Percentiles rank a stretch among this genome's conserved stretches.
Conservation (phyloP, 2,113 vertebrate species). For the Pogona vitticeps region DNA sequence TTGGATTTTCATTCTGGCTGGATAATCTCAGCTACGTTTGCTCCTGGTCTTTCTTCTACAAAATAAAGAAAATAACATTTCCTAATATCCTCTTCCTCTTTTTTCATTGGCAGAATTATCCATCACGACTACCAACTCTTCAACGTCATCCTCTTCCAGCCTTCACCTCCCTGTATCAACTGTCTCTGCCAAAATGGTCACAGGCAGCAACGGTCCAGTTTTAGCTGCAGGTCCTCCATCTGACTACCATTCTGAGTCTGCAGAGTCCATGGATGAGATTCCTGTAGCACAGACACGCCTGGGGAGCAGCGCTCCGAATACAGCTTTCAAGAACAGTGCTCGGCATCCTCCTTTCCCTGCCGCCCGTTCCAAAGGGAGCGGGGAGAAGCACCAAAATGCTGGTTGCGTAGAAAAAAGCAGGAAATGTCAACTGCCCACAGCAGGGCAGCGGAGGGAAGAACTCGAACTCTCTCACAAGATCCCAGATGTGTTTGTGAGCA, state of each 20-base stretch:
- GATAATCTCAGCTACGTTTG: background rate
- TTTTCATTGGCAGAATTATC: slow-evolving; percentile 38
- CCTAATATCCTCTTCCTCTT: slow-evolving; percentile 34
- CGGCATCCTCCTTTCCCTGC: slow-evolving; percentile 39
- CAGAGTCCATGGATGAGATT: slow-evolving; percentile 90
- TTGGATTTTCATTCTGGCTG: background rate
- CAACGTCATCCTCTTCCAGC: slow-evolving; percentile 56
- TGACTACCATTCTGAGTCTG: slow-evolving; percentile 86
- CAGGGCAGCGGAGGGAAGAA: background rate
- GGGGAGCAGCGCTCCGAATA: slow-evolving; percentile 76
- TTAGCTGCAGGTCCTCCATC: slow-evolving; percentile 77
- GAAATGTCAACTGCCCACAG: slow-evolving; percentile 41
- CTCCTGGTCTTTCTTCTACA: background rate
- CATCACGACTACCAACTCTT: background rate
- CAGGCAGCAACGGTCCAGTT: slow-evolving; percentile 55
- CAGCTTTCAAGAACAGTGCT: slow-evolving; percentile 28
- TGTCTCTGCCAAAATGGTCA: slow-evolving; percentile 70
- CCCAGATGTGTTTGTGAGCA: slow-evolving; percentile 82
- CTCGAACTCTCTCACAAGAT: slow-evolving; percentile 76
- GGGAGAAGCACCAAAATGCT: slow-evolving; percentile 58
- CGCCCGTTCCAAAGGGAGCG: slow-evolving; percentile 30
- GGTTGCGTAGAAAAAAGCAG: slow-evolving; percentile 76
- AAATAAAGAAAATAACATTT: background rate
- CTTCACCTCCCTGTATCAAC: slow-evolving; percentile 75
- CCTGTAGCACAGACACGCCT: slow-evolving; percentile 85